Evolutionary conservation across 2,888 invertebrate genomes (phyloP).

Genomic region (Hydriomena furcata): DNA sequence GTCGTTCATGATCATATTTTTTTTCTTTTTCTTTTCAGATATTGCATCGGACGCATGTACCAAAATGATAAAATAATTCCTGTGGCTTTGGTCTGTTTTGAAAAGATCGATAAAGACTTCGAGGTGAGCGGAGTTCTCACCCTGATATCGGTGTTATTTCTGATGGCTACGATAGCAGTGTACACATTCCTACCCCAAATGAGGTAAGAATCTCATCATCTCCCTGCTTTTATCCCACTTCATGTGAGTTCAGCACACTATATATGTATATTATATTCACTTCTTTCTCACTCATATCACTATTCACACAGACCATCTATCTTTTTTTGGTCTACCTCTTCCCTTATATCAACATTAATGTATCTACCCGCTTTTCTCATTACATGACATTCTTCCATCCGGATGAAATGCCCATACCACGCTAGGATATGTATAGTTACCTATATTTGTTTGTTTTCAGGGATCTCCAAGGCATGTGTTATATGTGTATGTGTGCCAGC

Average conservation of each 20-base stretch:
- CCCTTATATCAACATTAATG: no score
- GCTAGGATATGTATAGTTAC: no score
- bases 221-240: no score
- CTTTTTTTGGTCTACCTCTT: no score
- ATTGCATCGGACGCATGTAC: conserved; percentile 62
- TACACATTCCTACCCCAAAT: conserved; percentile 85
- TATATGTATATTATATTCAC: no score
- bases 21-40: conserved; percentile 51
- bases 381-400: no score
- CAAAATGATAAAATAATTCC: conserved; percentile 48
- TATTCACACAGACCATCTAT: no score
- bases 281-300: no score
- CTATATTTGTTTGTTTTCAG: conserved; percentile 49
- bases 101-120: conserved; percentile 85
- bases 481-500: conserved; percentile 84
- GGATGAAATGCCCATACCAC: no score
- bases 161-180: conserved; percentile 83
- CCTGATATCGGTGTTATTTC: conserved; percentile 83
- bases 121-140: conserved; percentile 71
- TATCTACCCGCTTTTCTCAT: no score
- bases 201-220: conserved; percentile 71
- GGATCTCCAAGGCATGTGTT: conserved; percentile 86
- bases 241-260: no score
- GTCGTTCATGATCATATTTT: no score
- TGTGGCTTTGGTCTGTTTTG: conserved; percentile 82